Conservation (phyloP, 2,888 invertebrate genomes). For the Cantharis lateralis region DNA sequence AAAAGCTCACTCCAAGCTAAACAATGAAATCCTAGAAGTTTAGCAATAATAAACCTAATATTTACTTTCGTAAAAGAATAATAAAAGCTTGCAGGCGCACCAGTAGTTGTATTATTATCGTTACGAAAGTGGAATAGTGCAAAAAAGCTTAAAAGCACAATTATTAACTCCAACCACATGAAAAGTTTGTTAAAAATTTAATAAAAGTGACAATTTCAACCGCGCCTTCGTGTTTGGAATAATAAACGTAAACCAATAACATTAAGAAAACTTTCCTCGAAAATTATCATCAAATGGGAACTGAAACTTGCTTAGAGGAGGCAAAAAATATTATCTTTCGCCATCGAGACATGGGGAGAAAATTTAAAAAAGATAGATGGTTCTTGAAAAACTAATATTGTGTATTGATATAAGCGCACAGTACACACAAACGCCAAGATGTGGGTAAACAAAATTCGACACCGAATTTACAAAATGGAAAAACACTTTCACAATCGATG, state of each 20-base stretch:
- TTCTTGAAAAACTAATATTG: slow-evolving; percentile 18
- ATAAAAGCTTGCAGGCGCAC: not conserved
- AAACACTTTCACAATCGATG: slow-evolving; percentile 17
- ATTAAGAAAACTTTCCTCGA: not conserved
- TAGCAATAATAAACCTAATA: not conserved
- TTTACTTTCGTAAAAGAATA: not conserved
- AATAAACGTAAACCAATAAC: not conserved
- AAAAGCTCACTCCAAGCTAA: not conserved
- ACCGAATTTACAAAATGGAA: not conserved
- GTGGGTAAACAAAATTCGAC: slow-evolving; percentile 19
- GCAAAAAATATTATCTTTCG: not conserved
- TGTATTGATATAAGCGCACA: slow-evolving; percentile 16
- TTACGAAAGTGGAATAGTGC: not conserved
- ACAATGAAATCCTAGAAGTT: not conserved
- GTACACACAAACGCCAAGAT: slow-evolving; percentile 6
- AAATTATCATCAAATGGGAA: not conserved
- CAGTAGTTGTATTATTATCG: not conserved
- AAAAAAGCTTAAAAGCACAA: not conserved
- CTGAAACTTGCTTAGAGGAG: not conserved
- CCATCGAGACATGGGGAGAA: not conserved
- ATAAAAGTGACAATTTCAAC: not conserved
- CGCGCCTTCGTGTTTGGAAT: not conserved
- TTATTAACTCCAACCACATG: not conserved
- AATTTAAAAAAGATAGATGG: slow-evolving; percentile 4
- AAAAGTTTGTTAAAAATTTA: not conserved